Base-by-base conservation (phyloP, 2,113 vertebrate species). In the Myiagra hebetior region DNA sequence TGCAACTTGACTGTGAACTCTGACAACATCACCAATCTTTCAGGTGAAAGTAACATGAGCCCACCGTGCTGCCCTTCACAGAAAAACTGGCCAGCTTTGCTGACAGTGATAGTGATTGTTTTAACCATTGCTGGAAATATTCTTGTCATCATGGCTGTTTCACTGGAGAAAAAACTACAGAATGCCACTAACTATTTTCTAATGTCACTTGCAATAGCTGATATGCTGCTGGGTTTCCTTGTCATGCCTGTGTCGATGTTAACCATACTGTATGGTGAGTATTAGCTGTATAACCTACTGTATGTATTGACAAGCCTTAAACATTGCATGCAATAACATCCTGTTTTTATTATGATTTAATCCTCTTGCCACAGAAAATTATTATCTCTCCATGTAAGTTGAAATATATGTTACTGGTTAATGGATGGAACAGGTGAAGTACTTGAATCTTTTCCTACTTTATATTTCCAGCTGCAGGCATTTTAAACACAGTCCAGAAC, bases 161-260 rank as follows among this genome's bases (percentile, higher is more conserved):
- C 99, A 57, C 97, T 99, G 97, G 99, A 99, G 98, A 99, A 99
- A 97, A 99, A 99, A 96, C 98, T 99, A 93, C 99, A 99, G 97
- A 99, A 99, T 31, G 99, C 99, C 95, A 99, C 99, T 63, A 99
- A 99, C 98, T 99, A 99, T 91, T 99, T 99, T 97, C 96, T 99
- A 97, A 99, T 99, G 99, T 99, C 99, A n/a, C 98, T 99, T 95
- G 99, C 99, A 10, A 99, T 99, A 77, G 98, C 99, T 26, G 99
- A 99, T 95, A 99, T 99, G 99, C 98, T 99, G 89, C 98, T 99
- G 78, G 99, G 99, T 88, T 98, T 99, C 96, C 97, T 99, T 96
- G 99, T 99, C 97, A 99, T 99, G 99, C 99, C 99, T 2, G 98
- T 99, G 90, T 99, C 99, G 97, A 99, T 99, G 98, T 95, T 99